Evolutionary conservation across 2,113 vertebrate genomes (phyloP), one percentile per base, ranked within the genome.

Genomic region (Odontesthes bonariensis): DNA sequence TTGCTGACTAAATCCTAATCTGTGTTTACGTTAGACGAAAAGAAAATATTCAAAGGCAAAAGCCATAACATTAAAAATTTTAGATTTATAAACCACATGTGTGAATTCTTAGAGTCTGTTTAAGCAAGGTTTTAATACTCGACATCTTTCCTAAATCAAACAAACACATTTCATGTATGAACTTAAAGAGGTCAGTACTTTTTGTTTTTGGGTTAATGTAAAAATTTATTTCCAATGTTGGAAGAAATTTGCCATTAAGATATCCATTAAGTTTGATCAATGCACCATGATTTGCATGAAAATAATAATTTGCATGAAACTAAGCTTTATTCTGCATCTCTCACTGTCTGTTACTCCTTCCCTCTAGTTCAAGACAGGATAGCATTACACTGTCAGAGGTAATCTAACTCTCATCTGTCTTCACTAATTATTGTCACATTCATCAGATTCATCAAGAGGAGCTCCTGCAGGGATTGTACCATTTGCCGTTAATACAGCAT

Each of bases 331-430:
- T 69, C 55, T 44, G 20, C 49, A 54, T 79, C 67, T 16, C 83
- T 86, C 93, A 23, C 90, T 83, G 57, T 82, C 79, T 77, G 42
- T 62, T 58, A 6, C 64, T 49, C 51, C 22, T 62, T 27, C 64
- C 80, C 69, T 74, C 54, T 73, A 10, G 90, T 87, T 93, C 93
- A 86, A 92, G 94, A 93, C 96, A 94, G 95, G 96, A 96, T 98
- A 97, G 94, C 95, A 96, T 96, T 97, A 97, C 96, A 97, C 96
- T 97, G 96, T 98, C 96, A 96, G 95, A 94, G 95, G 95, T 96
- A 98, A 99, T 99, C 99, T 97, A 97, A 96, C 96, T 97, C 96
- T 98, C 97, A 97, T 97, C 97, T 96, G 97, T 97, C 97, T 97
- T 94, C 96, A 96, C 96, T 98, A 98, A 99, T 99, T 98, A 99